phyloP scores from a whole-genome alignment of 2,113 vertebrate species.

The Actinemys pallida region DNA sequence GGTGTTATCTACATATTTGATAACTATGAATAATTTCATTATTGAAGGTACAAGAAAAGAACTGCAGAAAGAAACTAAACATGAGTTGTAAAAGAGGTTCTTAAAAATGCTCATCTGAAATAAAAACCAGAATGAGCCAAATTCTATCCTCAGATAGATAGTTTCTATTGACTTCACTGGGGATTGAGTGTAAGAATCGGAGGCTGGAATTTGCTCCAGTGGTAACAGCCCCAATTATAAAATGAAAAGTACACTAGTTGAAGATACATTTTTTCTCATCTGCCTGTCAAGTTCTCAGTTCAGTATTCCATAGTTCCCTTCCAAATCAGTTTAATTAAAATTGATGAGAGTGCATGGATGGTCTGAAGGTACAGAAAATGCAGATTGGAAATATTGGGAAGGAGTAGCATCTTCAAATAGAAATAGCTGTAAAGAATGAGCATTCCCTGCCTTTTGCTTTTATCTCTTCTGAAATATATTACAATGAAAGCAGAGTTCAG shows the following conservation, averaged over 20 bases:
- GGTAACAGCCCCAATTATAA: background rate
- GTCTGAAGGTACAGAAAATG: background rate
- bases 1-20: background rate
- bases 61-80: background rate
- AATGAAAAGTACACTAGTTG: background rate
- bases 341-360: background rate
- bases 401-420: background rate
- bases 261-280: background rate
- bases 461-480: background rate
- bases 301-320: background rate
- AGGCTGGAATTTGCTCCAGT: background rate
- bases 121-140: background rate
- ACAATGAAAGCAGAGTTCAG: background rate
- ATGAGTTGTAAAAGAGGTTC: background rate
- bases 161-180: background rate
- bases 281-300: background rate
- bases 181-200: background rate
- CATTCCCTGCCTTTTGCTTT: background rate
- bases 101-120: background rate
- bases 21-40: background rate
- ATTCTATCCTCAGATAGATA: background rate
- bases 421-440: background rate
- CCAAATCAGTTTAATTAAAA: background rate
- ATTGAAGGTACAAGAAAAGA: background rate
- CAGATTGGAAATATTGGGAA: background rate